Base-by-base conservation (phyloP, 2,113 vertebrate genomes). In the Megaceryle torquata region DNA sequence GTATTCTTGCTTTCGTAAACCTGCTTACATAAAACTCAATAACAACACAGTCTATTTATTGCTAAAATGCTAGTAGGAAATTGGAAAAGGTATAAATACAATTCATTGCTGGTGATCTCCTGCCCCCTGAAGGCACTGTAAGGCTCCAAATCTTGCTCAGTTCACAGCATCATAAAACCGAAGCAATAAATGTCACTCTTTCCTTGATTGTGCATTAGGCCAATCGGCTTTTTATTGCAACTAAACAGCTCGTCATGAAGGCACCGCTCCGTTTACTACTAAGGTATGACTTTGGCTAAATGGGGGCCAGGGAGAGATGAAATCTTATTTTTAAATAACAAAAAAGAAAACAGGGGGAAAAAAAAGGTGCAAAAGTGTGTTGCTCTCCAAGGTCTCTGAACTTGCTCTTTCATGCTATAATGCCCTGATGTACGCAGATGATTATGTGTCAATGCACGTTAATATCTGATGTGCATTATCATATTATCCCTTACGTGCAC, bases 401-500 rank as follows among this genome's bases (percentile, higher is more conserved):
- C 46, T 83, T 33, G 59, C 76, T 93, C 92, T 88, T 92, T 89
- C 95, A 51, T 61, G 92, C 94, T 63, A 88, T 82, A 86, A 94
- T 96, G 96, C 93, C 86, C 71, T 51, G 95, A 92, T 82, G 72
- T 88, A 97, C 50, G 86, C 76, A 95, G 96, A 97, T 54, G 96
- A 96, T 97, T 89, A 70, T 89, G 98, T 98, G 98, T 98, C 98
- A 93, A 82, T 90, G 87, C 85, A 65, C 97, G 97, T 98, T 96
- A 98, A 98, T 98, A 98, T 98, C 98, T 98, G 96, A 98, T 98
- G 96, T 86, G 91, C 76, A 90, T 94, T 97, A 93, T 96, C 93
- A 61, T 88, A 95, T 97, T 95, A 97, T 97, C 97, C 96, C 97
- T 96, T 96, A 97, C 56, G 97, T 96, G 97, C 96, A 96, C 94